These are phyloP conservation scores for Pterophyllum scalare DNA, from an alignment of 2,113 vertebrate genomes.

Conservation along the genomic window DNA sequence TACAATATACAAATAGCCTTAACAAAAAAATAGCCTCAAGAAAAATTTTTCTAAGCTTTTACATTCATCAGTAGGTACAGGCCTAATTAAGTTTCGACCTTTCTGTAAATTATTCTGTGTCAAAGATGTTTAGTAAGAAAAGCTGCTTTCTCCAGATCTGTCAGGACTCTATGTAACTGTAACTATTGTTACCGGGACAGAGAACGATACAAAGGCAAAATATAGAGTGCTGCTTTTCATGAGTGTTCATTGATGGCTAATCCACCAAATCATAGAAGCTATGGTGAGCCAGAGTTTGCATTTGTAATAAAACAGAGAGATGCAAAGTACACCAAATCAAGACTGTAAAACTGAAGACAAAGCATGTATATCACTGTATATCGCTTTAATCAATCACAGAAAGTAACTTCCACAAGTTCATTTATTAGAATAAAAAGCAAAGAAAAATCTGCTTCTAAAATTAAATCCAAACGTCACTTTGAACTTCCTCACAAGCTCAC, in stretches of 20 bases:
- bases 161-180: background rate
- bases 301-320: accelerated
- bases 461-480: background rate
- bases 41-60: no score
- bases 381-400: no score
- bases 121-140: background rate
- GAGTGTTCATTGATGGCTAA: background rate
- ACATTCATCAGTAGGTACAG: background rate
- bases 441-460: accelerated
- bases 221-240: background rate
- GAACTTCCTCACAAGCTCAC: accelerated
- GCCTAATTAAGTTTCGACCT: accelerated
- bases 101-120: background rate
- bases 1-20: background rate
- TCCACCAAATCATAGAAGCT: background rate
- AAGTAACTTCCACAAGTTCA: no score
- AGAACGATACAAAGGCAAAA: background rate
- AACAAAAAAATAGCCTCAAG: background rate
- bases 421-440: background rate
- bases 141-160: background rate
- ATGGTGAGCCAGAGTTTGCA: background rate
- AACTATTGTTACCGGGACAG: background rate
- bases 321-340: background rate
- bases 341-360: background rate
- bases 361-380: no score